phyloP scores from a whole-genome alignment of 2,797 vertebrate genomes.

The Malacoraja senta region DNA sequence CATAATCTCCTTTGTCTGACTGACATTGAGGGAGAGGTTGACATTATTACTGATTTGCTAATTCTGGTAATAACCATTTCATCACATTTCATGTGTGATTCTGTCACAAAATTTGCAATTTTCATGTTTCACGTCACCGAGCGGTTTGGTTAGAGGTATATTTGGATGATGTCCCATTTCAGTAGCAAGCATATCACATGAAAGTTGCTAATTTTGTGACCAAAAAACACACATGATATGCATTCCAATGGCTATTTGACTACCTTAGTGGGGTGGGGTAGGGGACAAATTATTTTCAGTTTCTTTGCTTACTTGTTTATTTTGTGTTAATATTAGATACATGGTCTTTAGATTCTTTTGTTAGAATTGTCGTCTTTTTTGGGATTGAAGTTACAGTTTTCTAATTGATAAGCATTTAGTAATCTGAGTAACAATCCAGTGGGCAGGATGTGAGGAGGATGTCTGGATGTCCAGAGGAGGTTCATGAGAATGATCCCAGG shows the following conservation, averaged over 20 bases:
- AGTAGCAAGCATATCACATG: not conserved
- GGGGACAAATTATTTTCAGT: no score
- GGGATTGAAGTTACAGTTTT: not conserved
- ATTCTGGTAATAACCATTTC: no score
- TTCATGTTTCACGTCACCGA: not conserved
- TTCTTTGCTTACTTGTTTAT: not conserved
- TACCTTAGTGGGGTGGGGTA: no score
- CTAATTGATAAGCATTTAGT: not conserved
- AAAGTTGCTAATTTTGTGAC: not conserved
- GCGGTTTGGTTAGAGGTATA: not conserved
- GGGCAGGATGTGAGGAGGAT: not conserved
- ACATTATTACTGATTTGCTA: no score
- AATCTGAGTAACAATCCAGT: not conserved
- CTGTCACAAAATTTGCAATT: no score
- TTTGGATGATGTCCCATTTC: not conserved
- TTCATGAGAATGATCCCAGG: no score
- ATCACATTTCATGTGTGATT: no score
- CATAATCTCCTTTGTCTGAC: no score
- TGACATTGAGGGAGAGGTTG: no score
- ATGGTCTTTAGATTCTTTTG: not conserved
- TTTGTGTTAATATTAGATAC: not conserved
- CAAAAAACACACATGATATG: not conserved
- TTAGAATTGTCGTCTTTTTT: not conserved
- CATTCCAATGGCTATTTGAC: not conserved
- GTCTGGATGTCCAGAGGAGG: no score